phyloP scores from a whole-genome alignment of 2,888 invertebrate species.

The Meteorus cinctellus region DNA sequence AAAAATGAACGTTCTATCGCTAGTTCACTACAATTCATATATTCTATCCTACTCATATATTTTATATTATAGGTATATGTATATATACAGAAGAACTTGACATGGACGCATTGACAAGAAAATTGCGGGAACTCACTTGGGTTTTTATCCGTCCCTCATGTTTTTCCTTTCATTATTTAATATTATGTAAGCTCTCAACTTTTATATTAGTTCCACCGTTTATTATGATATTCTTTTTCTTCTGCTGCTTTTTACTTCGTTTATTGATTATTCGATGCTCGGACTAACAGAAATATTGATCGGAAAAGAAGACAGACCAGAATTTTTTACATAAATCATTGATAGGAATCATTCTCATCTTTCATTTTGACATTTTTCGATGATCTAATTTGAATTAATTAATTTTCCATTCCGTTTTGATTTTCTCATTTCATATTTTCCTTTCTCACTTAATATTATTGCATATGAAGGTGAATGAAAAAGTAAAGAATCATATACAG shows the following conservation, averaged over 20 bases:
- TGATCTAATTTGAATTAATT: too few relatives aligned
- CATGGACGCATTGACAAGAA: constrained; percentile 63
- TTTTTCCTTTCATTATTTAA: constrained; percentile 24
- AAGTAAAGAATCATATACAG: constrained; percentile 27
- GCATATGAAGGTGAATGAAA: background rate
- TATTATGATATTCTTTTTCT: constrained; percentile 15
- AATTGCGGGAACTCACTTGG: constrained; percentile 55
- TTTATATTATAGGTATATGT: constrained; percentile 35
- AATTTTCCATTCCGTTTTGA: too few relatives aligned
- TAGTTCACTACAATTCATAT: constrained; percentile 19
- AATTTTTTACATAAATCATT: too few relatives aligned
- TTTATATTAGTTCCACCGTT: constrained; percentile 19
- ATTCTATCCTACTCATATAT: constrained; percentile 35
- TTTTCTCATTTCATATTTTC: too few relatives aligned
- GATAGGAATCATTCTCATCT: too few relatives aligned
- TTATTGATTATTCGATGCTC: too few relatives aligned
- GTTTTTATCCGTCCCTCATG: constrained; percentile 34
- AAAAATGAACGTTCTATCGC: constrained; percentile 12
- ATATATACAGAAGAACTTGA: constrained; percentile 49
- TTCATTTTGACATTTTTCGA: too few relatives aligned
- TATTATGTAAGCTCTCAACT: constrained; percentile 13
- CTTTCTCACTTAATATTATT: too few relatives aligned
- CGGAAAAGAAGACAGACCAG: too few relatives aligned
- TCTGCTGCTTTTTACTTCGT: background rate
- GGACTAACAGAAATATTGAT: too few relatives aligned